Percentiles rank a stretch among this genome's conserved stretches.
phyloP scores from a whole-genome alignment of 2,888 invertebrate genomes.

The Caenorhabditis wallacei region DNA sequence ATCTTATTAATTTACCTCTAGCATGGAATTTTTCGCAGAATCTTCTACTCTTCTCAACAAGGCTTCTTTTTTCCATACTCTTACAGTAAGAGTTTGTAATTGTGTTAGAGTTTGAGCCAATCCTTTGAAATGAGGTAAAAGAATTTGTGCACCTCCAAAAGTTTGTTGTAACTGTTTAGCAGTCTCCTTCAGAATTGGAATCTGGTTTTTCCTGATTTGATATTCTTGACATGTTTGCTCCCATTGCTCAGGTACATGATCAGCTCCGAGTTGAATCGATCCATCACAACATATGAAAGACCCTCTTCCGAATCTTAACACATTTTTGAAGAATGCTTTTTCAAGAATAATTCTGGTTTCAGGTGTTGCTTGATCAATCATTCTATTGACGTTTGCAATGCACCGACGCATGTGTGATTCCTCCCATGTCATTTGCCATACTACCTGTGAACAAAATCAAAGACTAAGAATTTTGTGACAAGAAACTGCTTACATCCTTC shows the following conservation, averaged over 20 bases:
- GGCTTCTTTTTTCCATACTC: conserved; percentile 65
- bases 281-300: conserved; percentile 82
- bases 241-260: conserved; percentile 82
- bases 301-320: conserved; percentile 79
- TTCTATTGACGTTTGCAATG: conserved; percentile 74
- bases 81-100: conserved; percentile 64
- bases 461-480: background rate
- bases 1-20: conserved; percentile 51
- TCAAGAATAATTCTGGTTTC: conserved; percentile 71
- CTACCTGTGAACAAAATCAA: conserved; percentile 65
- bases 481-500: conserved; percentile 66
- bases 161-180: conserved; percentile 71
- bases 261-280: conserved; percentile 81
- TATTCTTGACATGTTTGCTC: conserved; percentile 72
- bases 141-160: conserved; percentile 75
- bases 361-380: conserved; percentile 73
- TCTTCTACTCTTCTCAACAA: conserved; percentile 55
- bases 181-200: conserved; percentile 69
- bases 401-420: conserved; percentile 81
- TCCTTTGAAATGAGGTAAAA: conserved; percentile 66
- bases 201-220: conserved; percentile 73
- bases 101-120: conserved; percentile 73
- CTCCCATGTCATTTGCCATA: conserved; percentile 82
- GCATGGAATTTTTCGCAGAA: conserved; percentile 62
- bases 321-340: conserved; percentile 69